Evolutionary conservation across 2,797 vertebrate genomes (phyloP), one percentile per base, ranked within the genome.

Genomic region (Meda fulgida): DNA sequence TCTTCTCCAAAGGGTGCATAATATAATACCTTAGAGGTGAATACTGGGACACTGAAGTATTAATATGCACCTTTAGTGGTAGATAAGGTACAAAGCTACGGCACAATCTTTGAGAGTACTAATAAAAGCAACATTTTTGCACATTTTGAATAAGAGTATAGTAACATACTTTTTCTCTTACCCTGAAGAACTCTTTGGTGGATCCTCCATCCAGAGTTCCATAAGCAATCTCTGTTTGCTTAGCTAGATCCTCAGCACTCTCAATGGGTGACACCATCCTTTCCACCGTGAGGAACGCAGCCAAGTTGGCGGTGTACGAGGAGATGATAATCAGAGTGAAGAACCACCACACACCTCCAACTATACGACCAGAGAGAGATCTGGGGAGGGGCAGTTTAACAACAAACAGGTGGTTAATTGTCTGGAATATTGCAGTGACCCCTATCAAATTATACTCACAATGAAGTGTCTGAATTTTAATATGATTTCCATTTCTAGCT

Each of bases 321-420:
- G 98, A 99, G 92, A 99, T 99, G 95, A 99, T 99, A 94, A 99
- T 99, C 93, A 99, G 97, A 2, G 98, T 99, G 92, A 99, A 99
- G 94, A 99, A 99, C 98, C 98, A 99, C 98, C 98, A 99, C 23
- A 99, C 98, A 53, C 98, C 98, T 87, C 98, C 98, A 5, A 99
- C 98, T 67, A 99, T 99, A 34, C 95, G 94, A 31, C 95, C 95
- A 0, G 95, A 96, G 46, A 96, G 93, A 38, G 95, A 96, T 91
- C 95, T 96, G 34, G 46, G 10, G 29, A 26, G 11, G 85, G 14
- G 60, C 13, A 75, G 14, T n/a, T 43, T 34, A 55, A 55, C n/a
- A 72, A 43, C 23, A 69, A n/a, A 85, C 38, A 67, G 65, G 31
- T 80, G 40, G 55, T 63, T 65, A 80, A 65, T 26, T 31, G 34